Evolutionary conservation across 2,113 vertebrate species (phyloP).

Genomic region (Chaetodon auriga): DNA sequence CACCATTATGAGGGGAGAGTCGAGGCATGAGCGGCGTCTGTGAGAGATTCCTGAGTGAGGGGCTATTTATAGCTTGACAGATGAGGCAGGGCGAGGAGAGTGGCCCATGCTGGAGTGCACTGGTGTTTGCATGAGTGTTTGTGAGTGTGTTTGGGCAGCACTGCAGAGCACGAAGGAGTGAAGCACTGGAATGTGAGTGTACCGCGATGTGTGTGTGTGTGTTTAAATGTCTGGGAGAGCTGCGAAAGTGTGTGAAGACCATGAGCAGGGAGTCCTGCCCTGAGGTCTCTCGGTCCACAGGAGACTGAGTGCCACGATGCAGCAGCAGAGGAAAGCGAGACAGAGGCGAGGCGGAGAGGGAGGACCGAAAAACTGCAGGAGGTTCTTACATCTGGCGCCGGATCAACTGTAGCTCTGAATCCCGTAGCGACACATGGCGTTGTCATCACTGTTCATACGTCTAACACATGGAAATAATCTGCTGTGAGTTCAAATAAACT

Average conservation of each 20-base stretch:
- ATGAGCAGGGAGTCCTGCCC: constrained; percentile 49
- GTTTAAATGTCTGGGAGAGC: neutral
- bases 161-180: constrained; percentile 10
- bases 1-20: constrained; percentile 57
- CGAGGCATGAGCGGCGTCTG: constrained; percentile 58
- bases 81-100: constrained; percentile 65
- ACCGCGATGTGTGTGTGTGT: constrained; percentile 16
- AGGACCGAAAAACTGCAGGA: constrained; percentile 43
- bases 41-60: constrained; percentile 73
- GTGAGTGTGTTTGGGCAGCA: constrained; percentile 26
- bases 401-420: constrained; percentile 52
- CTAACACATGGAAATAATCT: constrained; percentile 25
- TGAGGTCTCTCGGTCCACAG: constrained; percentile 44
- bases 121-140: constrained; percentile 45
- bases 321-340: constrained; percentile 37
- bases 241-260: constrained; percentile 12
- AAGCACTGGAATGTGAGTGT: constrained; percentile 23
- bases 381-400: constrained; percentile 41
- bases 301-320: constrained; percentile 52
- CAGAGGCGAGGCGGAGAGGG: constrained; percentile 25
- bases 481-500: constrained; percentile 8
- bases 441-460: constrained; percentile 6
- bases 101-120: constrained; percentile 58
- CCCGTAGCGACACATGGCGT: constrained; percentile 8
- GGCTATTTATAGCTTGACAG: constrained; percentile 79